Evolutionary conservation across 1,140 invertebrate genomes (phyloP).

Genomic region (Proales similis): DNA sequence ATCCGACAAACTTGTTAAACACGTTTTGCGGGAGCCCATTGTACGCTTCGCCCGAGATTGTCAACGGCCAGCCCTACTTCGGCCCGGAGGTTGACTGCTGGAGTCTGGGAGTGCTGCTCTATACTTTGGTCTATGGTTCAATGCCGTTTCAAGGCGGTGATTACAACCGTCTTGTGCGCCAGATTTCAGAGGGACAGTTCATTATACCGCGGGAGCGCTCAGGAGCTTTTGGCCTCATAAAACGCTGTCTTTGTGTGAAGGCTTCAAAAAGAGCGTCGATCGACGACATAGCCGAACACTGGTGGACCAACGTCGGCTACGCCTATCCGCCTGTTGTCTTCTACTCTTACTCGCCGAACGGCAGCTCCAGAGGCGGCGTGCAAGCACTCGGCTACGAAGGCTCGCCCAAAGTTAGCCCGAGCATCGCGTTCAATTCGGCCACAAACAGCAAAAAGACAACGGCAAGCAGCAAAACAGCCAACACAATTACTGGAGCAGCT

Average conservation of each 20-base stretch:
- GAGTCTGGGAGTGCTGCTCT: conserved; percentile 92
- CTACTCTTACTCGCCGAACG: conserved; percentile 23
- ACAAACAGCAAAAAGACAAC: too few relatives aligned
- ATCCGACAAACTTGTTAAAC: conserved; percentile 64
- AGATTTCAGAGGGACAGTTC: conserved; percentile 93
- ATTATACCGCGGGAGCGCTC: conserved; percentile 90
- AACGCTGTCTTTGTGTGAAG: conserved; percentile 84
- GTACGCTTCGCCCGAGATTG: conserved; percentile 97
- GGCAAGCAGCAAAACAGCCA: too few relatives aligned
- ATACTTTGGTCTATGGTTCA: conserved; percentile 94
- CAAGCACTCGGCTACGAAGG: conserved; percentile 36
- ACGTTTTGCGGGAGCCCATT: conserved; percentile 96
- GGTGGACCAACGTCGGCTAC: conserved; percentile 81
- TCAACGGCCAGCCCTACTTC: conserved; percentile 90
- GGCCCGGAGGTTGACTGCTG: conserved; percentile 89
- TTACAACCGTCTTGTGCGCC: conserved; percentile 88
- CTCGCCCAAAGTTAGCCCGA: conserved; percentile 35
- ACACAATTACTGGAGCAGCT: too few relatives aligned
- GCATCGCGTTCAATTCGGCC: too few relatives aligned
- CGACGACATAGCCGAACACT: conserved; percentile 83
- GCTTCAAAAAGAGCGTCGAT: conserved; percentile 80
- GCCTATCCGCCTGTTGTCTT: conserved; percentile 35
- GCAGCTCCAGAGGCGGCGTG: conserved; percentile 17
- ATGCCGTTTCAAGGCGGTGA: conserved; percentile 99
- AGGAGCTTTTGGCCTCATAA: conserved; percentile 83